Base-by-base conservation (phyloP, 2,888 invertebrate genomes). In the Cryptophagus acutangulus region DNA sequence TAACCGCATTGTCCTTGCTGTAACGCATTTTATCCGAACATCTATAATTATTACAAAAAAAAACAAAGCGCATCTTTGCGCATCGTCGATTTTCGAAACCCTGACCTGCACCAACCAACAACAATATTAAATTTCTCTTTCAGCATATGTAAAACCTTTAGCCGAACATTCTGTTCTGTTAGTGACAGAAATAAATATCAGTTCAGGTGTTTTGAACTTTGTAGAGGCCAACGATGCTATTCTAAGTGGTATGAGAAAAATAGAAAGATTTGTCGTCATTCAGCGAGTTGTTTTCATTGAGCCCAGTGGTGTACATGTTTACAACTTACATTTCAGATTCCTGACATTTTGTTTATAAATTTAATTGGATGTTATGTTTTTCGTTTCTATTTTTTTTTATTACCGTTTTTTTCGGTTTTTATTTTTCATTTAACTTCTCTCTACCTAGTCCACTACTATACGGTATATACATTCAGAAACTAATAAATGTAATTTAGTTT, bases 121-220 rank as follows among this genome's bases (percentile, higher is more conserved):
- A 52, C 57, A 58, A 57, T 58, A 59, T 58, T 57, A 55, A 57
- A 58, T 58, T 59, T 55, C 54, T 51, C 44, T 40, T 15, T 31
- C 15, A n/a, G 31, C 16, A 31, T 31, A 12, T 31, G 4, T 8
- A 16, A 9, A 31, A 16, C 26, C 26, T 26, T n/a, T 13, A 26
- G 26, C n/a, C n/a, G 12, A 26, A 15, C 12, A 37, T 30, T 38
- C 48, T 49, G 49, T 42, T n/a, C n/a, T n/a, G n/a, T n/a, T n/a
- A n/a, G 54, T 49, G 57, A 54, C 59, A 54, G 55, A 58, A 62
- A 61, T 59, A 62, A 61, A 63, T 59, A 54, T 50, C 49, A 50
- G 52, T 55, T 52, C 59, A 61, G 60, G 60, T 63, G 57, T 61
- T 56, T 62, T 61, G 59, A 63, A 63, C 61, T 61, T 52, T 51